phyloP scores from a whole-genome alignment of 2,888 invertebrate species.

The Graphium colonna region DNA sequence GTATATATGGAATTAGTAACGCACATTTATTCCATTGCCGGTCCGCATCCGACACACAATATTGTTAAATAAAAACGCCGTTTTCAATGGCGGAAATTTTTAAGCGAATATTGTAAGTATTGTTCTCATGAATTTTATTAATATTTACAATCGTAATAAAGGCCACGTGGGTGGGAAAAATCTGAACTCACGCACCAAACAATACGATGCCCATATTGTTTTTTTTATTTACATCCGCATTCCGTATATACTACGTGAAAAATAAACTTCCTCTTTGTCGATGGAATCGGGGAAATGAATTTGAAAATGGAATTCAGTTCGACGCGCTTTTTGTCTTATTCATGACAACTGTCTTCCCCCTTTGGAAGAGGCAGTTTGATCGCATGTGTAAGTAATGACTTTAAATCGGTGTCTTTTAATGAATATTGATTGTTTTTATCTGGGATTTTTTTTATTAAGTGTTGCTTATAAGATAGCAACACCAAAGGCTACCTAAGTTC shows the following conservation, averaged over 20 bases:
- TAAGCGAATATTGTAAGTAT: background rate
- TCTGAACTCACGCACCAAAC: slow-evolving; percentile 3
- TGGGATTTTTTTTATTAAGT: too few species aligned
- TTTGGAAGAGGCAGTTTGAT: background rate
- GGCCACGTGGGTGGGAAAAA: background rate
- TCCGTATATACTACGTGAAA: background rate
- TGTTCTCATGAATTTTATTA: background rate
- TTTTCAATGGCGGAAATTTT: background rate
- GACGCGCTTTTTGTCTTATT: slow-evolving; percentile 1
- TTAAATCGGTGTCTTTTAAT: too few species aligned
- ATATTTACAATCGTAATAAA: background rate
- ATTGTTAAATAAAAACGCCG: background rate
- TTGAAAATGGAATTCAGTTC: slow-evolving; percentile 7
- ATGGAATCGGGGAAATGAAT: slow-evolving; percentile 5
- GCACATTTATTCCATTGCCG: background rate
- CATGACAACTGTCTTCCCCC: background rate
- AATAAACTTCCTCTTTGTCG: slow-evolving; percentile 1
- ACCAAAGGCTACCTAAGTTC: too few species aligned
- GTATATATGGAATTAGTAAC: background rate
- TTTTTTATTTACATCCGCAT: slow-evolving; percentile 6
- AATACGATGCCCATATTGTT: slow-evolving; percentile 7
- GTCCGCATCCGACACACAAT: background rate
- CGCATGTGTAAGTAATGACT: too few species aligned
- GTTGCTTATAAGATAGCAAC: too few species aligned
- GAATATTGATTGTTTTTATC: too few species aligned